Conservation (phyloP, 2,797 vertebrate species). For the Tangara arthus region DNA sequence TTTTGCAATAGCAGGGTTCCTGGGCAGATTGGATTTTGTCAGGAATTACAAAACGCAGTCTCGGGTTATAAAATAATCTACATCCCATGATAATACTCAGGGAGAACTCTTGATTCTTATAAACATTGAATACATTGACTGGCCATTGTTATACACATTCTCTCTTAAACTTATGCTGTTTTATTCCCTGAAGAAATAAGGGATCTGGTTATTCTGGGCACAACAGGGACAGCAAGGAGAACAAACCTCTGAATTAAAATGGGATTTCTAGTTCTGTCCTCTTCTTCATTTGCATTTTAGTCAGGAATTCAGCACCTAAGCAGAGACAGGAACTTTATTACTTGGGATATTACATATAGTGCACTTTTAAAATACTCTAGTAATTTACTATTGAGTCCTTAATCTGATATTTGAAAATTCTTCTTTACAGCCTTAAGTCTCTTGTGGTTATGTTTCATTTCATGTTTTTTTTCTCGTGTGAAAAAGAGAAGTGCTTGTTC, state of each 20-base stretch:
- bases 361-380: not conserved
- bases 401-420: not conserved
- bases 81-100: not conserved
- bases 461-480: not conserved
- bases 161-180: not conserved
- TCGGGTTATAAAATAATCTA: not conserved
- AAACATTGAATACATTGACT: not conserved
- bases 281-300: not conserved
- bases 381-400: not conserved
- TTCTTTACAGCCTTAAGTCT: not conserved
- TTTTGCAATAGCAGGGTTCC: not conserved
- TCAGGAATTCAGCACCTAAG: not conserved
- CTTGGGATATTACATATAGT: not conserved
- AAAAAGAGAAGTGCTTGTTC: not conserved
- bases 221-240: not conserved
- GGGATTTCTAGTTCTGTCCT: not conserved
- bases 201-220: not conserved
- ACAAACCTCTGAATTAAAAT: not conserved
- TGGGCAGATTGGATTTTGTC: not conserved
- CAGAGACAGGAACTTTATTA: not conserved
- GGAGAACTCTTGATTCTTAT: not conserved
- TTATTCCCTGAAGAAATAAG: not conserved
- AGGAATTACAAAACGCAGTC: not conserved
- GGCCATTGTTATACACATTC: not conserved
- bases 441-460: conserved; percentile 18